Percentiles rank a stretch among this genome's conserved stretches.
phyloP scores from a whole-genome alignment of 2,888 invertebrate genomes.

The Empis livida region DNA sequence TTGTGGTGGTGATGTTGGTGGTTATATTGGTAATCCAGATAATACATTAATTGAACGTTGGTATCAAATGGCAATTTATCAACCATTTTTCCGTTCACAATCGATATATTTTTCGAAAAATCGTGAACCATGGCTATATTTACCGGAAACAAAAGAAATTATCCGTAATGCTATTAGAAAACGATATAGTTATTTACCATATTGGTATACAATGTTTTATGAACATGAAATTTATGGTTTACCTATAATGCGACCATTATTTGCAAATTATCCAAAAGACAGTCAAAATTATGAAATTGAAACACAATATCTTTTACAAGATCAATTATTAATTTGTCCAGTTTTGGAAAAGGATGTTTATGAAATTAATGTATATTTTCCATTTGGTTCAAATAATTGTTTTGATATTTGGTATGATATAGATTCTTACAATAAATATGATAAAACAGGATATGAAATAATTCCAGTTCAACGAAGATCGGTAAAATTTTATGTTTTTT shows the following conservation, averaged over 20 bases:
- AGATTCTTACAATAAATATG: conserved; percentile 49
- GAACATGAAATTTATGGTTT: conserved; percentile 72
- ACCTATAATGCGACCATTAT: conserved; percentile 83
- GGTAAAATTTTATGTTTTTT: conserved; percentile 14
- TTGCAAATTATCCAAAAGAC: conserved; percentile 81
- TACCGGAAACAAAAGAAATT: conserved; percentile 45
- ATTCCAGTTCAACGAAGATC: conserved; percentile 27
- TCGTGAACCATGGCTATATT: conserved; percentile 89
- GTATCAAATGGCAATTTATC: conserved; percentile 91
- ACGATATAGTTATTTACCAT: conserved; percentile 79
- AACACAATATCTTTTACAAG: conserved; percentile 65
- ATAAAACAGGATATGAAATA: conserved; percentile 25
- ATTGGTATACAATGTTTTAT: conserved; percentile 71
- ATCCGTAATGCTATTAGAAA: conserved; percentile 61
- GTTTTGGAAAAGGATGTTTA: conserved; percentile 65
- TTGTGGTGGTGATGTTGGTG: conserved; percentile 92
- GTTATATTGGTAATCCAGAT: conserved; percentile 96
- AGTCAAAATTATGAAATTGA: conserved; percentile 83
- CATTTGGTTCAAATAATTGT: conserved; percentile 45
- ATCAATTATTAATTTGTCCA: conserved; percentile 70
- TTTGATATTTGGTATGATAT: conserved; percentile 79
- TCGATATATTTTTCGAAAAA: conserved; percentile 95
- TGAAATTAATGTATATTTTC: conserved; percentile 74
- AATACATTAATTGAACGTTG: conserved; percentile 81
- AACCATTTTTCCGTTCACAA: conserved; percentile 93